Evolutionary conservation across 2,113 vertebrate species (phyloP), one percentile per base, ranked within the genome.

Genomic region (Notiomystis cincta): DNA sequence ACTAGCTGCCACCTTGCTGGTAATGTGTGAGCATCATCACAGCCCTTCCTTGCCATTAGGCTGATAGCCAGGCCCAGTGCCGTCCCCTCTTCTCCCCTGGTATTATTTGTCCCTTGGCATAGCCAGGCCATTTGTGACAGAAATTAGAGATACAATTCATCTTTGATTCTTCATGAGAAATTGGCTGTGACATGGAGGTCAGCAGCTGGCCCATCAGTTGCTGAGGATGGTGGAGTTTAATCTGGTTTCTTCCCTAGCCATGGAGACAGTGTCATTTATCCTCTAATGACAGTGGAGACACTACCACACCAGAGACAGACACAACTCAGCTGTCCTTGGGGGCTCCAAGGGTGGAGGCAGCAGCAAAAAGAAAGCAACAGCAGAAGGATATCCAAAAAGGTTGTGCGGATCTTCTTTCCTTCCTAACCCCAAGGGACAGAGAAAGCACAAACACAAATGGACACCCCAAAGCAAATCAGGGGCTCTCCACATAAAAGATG

Each of bases 11-110:
- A 51, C 37, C 47, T 64, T 10, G 35, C 65, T 13, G 19, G 48
- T 28, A 60, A 27, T 1, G 0, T 0, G 1, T 66, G 20, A 54
- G 76, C 38, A 18, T 31, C 0, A 0, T 24, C 8, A 4, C 40
- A 61, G 33, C 50, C 37, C n/a, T 37, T 79, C 60, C 65, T 51
- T 2, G 1, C 51, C 18, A 8, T 3, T 3, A 1, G 62, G 42
- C 65, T 50, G 53, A 78, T 47, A 69, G 78, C 62, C 64, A 56
- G 50, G 53, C 58, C 51, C 38, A 81, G 62, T 0, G 0, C 57
- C 33, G 4, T 13, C 42, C 65, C 53, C 61, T 48, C 67, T 38
- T 27, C 28, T 24, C n/a, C 42, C 31, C 28, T 8, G 31, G 50
- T 91, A 56, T 67, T 51, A 9, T 75, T 67, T 90, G 75, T 89